Percentiles rank a stretch among this genome's conserved stretches.
Evolutionary conservation across 2,113 vertebrate species (phyloP).

Genomic region (Pyrgilauda ruficollis): DNA sequence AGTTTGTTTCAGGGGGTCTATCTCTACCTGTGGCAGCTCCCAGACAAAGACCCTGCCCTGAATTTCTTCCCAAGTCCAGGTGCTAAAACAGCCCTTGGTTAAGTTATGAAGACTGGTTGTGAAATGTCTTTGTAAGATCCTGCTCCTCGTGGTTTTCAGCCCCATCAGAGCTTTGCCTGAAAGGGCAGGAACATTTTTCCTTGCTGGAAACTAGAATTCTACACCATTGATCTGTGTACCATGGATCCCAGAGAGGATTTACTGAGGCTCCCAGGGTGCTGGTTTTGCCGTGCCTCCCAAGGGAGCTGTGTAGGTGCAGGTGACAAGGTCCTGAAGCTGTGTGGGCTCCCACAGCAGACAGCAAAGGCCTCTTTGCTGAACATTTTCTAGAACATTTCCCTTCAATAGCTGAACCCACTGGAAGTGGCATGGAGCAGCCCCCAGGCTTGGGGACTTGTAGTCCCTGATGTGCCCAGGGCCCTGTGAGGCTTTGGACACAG

Average conservation of each 20-base stretch:
- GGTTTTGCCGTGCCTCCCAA: accelerated
- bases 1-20: not conserved
- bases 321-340: not conserved
- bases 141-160: not conserved
- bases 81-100: not conserved
- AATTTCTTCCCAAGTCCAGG: not conserved
- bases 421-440: not conserved
- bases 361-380: too few relatives aligned
- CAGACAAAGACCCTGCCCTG: not conserved
- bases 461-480: not conserved
- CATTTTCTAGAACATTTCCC: not conserved
- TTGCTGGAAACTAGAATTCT: too few relatives aligned
- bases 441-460: not conserved
- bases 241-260: not conserved
- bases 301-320: not conserved
- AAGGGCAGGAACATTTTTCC: not conserved
- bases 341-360: not conserved
- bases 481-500: not conserved
- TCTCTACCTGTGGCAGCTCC: not conserved
- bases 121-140: not conserved
- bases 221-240: too few relatives aligned
- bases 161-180: not conserved
- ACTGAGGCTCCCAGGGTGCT: accelerated
- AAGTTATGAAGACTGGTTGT: not conserved
- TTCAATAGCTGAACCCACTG: not conserved